Percentiles rank a stretch among this genome's conserved stretches.
Evolutionary conservation across 2,113 vertebrate species (phyloP).

Genomic region (Numenius arquata): DNA sequence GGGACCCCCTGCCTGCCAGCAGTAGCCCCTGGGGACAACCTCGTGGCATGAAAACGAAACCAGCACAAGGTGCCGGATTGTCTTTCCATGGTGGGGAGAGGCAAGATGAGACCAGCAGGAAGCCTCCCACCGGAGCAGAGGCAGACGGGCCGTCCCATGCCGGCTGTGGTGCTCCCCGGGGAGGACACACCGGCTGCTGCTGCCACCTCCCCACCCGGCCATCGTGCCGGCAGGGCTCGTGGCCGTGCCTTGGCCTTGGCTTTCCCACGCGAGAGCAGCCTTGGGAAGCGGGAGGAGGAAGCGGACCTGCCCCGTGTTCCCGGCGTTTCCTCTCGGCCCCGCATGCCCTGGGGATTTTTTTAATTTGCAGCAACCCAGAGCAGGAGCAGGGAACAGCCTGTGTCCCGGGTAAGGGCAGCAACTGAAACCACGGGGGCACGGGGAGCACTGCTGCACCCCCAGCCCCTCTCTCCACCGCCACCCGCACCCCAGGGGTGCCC

Average conservation of each 20-base stretch:
- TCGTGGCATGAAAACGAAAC: not conserved
- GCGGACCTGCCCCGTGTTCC: not conserved
- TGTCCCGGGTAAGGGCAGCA: not conserved
- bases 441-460: not conserved
- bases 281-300: constrained; percentile 29
- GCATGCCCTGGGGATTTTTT: rapidly evolving
- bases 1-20: not conserved
- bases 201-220: not conserved
- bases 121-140: rapidly evolving
- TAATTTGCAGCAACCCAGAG: not conserved
- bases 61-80: not conserved
- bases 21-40: not conserved
- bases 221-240: rapidly evolving
- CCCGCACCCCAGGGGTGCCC: not conserved
- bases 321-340: not conserved
- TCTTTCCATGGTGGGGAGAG: not conserved
- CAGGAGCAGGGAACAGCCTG: not conserved
- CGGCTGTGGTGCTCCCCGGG: not conserved
- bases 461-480: not conserved
- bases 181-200: not conserved
- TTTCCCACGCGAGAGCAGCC: not conserved
- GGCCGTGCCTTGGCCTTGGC: not conserved
- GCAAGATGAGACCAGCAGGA: not conserved
- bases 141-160: rapidly evolving
- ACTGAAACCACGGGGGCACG: not conserved